phyloP scores from a whole-genome alignment of 2,888 invertebrate genomes.

The Stenodema calcarata region DNA sequence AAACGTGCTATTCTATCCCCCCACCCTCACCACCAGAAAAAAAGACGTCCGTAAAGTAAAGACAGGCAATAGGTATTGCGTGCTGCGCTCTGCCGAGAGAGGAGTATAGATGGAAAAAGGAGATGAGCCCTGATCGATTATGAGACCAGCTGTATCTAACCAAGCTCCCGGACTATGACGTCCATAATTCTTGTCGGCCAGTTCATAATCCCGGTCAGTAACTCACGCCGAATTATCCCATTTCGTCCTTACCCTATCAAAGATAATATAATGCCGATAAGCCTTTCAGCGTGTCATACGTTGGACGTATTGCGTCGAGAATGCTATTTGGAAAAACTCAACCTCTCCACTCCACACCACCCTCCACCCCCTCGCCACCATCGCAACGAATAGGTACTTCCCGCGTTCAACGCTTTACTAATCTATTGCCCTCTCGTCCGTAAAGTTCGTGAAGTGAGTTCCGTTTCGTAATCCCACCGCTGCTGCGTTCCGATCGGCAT shows the following conservation, averaged over 20 bases:
- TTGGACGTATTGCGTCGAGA: neutral
- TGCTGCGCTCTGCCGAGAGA: neutral
- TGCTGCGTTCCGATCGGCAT: too few relatives aligned
- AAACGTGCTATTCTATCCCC: constrained; percentile 1
- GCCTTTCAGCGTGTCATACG: neutral
- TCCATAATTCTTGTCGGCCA: constrained; percentile 34
- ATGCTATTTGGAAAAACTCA: neutral
- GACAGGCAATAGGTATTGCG: constrained; percentile 31
- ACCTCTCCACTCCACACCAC: too few relatives aligned
- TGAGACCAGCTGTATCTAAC: constrained; percentile 12
- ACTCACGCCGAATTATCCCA: constrained; percentile 33
- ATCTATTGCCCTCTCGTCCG: too few relatives aligned
- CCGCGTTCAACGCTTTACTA: too few relatives aligned
- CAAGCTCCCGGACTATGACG: constrained; percentile 1
- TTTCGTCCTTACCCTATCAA: constrained; percentile 22
- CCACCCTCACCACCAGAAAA: too few relatives aligned
- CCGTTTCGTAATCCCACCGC: too few relatives aligned
- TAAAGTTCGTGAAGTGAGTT: too few relatives aligned
- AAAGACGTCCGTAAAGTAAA: constrained; percentile 34
- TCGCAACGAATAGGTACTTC: too few relatives aligned
- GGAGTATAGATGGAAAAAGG: constrained; percentile 23
- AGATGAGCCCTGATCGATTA: constrained; percentile 35
- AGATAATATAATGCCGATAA: constrained; percentile 17
- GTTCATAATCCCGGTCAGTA: constrained; percentile 35
- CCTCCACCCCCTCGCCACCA: neutral